Evolutionary conservation across 2,888 invertebrate species (phyloP), one percentile per base, ranked within the genome.

Genomic region (Bruchidius siliquastri): DNA sequence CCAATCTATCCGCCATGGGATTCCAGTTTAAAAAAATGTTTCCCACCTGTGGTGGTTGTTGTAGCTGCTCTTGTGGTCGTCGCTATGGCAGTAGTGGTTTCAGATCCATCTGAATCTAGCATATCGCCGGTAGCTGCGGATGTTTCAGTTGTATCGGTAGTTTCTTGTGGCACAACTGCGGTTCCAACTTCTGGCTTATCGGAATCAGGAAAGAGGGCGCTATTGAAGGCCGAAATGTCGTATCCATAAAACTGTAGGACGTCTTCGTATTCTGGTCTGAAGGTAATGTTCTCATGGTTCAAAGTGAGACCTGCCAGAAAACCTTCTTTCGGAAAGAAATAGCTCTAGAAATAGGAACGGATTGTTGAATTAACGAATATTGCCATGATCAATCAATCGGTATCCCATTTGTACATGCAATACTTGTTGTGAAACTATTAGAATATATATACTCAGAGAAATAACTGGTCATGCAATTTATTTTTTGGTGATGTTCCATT

Each of bases 241-340:
- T 94, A 96, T 0, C 95, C 95, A 81, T 95, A 95, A 84, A 94
- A 95, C 77, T 90, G 88, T 66, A 96, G 84, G 71, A 94, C 88
- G 67, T 91, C 90, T 84, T 92, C 92, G 82, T 94, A 95, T 76
- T 91, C 91, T n/a, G 90, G 88, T 67, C 91, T 91, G 70, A 96
- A 90, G 4, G 91, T 92, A 0, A 94, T 92, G 82, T 94, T 93
- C 81, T 93, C 93, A 76, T 92, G 92, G 85, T 93, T 95, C 68
- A 96, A 87, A 10, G 93, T 93, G 74, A 95, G 86, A 0, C 95
- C 95, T 20, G 94, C 94, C 0, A 95, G 88, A 77, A 95, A 95
- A 67, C 95, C 95, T 83, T 95, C 94, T 81, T 92, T 91, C 21
- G 93, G 92, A 75, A 94, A 93, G 81, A 95, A 93, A 84, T 95